phyloP scores from a whole-genome alignment of 2,113 vertebrate genomes.

The Euleptes europaea region DNA sequence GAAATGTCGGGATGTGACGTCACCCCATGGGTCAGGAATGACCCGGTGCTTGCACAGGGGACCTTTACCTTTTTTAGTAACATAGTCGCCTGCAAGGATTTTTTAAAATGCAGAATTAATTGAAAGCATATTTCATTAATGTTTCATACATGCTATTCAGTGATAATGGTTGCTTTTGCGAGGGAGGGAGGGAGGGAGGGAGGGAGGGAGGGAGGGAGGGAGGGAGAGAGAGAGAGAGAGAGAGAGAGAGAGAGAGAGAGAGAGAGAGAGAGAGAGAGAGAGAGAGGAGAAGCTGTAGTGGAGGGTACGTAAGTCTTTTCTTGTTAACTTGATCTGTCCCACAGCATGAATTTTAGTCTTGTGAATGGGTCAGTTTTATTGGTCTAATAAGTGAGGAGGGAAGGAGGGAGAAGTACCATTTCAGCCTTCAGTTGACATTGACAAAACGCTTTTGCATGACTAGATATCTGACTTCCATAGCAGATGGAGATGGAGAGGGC shows the following conservation, averaged over 20 bases:
- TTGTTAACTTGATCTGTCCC: background rate
- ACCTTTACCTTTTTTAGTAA: too few relatives aligned
- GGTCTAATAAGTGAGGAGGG: constrained; percentile 48
- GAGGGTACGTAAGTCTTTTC: background rate
- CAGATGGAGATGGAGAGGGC: constrained; percentile 54
- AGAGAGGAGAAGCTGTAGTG: too few relatives aligned
- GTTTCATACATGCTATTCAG: background rate
- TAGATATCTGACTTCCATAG: constrained; percentile 68
- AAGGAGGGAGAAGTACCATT: constrained; percentile 44
- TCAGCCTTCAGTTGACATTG: constrained; percentile 75
- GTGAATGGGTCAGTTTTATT: constrained; percentile 66
- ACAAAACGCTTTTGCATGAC: constrained; percentile 73
- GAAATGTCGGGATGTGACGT: too few relatives aligned
- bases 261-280: too few relatives aligned
- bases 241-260: too few relatives aligned
- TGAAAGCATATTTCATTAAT: background rate
- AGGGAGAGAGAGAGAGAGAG: too few relatives aligned
- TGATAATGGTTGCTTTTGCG: too few relatives aligned
- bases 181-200: too few relatives aligned
- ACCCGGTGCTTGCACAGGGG: too few relatives aligned
- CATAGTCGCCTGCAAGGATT: background rate
- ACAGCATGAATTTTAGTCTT: constrained; percentile 45
- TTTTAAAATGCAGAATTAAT: background rate
- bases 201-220: too few relatives aligned
- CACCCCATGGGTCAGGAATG: too few relatives aligned